These are phyloP conservation scores for Epirrhoe alternata DNA, from an alignment of 2,888 invertebrate species.

Conservation along the genomic window DNA sequence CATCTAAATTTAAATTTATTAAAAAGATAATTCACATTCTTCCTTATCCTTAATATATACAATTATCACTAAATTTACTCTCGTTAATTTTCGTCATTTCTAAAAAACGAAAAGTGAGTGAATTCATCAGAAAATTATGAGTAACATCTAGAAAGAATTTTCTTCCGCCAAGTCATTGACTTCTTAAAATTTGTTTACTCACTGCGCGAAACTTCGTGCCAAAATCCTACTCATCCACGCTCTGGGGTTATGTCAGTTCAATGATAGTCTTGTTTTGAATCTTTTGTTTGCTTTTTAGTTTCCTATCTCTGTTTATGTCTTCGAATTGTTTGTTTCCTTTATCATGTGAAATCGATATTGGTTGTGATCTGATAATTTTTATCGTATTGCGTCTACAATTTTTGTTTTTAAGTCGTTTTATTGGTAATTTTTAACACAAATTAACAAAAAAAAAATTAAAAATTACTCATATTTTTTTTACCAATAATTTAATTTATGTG, in stretches of 20 bases:
- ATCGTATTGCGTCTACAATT: conserved; percentile 3
- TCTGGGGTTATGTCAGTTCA: conserved; percentile 36
- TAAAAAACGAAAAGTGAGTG: not conserved
- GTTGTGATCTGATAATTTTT: conserved; percentile 10
- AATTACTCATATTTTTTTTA: no score
- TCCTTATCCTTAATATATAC: not conserved
- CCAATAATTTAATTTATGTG: no score
- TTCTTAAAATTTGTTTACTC: conserved; percentile 72
- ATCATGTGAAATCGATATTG: conserved; percentile 30
- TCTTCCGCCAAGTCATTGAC: conserved; percentile 73
- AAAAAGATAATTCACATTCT: not conserved
- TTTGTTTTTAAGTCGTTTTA: not conserved
- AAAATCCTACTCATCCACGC: conserved; percentile 59
- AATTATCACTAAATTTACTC: not conserved
- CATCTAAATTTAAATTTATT: no score
- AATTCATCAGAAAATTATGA: conserved; percentile 2
- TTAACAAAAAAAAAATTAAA: no score
- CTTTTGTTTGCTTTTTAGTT: conserved; percentile 65
- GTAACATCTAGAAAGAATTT: conserved; percentile 48
- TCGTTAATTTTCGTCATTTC: not conserved
- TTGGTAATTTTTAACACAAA: not conserved
- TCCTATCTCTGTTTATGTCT: conserved; percentile 58
- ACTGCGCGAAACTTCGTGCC: conserved; percentile 63
- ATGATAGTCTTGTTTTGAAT: conserved; percentile 54
- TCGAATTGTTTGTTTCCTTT: conserved; percentile 35